Evolutionary conservation across 1,140 invertebrate species (phyloP).

Genomic region (Geopemphigus sp.): DNA sequence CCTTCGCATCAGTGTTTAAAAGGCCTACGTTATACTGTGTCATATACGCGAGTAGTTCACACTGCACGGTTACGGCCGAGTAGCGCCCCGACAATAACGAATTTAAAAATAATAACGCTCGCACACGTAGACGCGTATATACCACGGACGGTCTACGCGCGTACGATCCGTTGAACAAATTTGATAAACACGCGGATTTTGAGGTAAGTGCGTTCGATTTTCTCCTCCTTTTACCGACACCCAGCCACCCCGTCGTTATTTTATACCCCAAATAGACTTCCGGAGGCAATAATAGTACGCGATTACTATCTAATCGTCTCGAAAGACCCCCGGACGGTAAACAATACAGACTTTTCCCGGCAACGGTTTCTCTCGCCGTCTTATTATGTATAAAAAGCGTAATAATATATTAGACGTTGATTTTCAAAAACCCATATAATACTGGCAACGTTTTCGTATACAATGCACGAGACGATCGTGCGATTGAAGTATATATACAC

Average conservation of each 20-base stretch:
- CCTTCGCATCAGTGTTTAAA: slow-evolving; percentile 6
- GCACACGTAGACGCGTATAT: neutral
- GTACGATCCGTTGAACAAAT: neutral
- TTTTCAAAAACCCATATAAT: too few species aligned
- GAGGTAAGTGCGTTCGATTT: slow-evolving; percentile 1
- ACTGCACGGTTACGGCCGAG: neutral
- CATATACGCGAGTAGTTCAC: neutral
- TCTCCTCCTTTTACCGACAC: neutral
- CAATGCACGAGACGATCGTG: too few species aligned
- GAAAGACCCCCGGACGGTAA: neutral
- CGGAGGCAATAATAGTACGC: neutral
- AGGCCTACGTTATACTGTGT: neutral
- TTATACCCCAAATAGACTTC: neutral
- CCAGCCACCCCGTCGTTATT: too few species aligned
- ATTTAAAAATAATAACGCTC: too few species aligned
- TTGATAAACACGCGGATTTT: slow-evolving; percentile 7
- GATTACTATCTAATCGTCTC: neutral
- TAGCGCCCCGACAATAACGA: neutral
- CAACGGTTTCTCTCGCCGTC: too few species aligned
- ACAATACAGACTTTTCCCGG: neutral
- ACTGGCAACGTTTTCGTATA: too few species aligned
- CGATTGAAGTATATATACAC: too few species aligned
- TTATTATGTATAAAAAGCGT: too few species aligned
- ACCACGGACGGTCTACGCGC: neutral
- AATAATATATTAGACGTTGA: too few species aligned